Base-by-base conservation (phyloP, 2,113 vertebrate species). In the Antechinus flavipes region DNA sequence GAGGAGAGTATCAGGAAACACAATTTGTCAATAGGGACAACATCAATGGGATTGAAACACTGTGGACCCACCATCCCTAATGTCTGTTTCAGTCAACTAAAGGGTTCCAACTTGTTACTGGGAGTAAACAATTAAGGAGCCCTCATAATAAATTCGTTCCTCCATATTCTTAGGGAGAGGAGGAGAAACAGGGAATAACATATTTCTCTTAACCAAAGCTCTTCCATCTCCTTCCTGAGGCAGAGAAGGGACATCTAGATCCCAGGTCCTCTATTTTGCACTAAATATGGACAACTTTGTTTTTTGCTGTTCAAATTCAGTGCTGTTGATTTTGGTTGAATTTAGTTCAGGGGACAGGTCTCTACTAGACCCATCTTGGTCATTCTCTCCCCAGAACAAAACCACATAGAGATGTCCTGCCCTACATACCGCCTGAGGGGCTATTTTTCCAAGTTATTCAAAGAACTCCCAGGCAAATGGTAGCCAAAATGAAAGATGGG, bases 31-130 rank as follows among this genome's bases (percentile, higher is more conserved):
- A 0, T 91, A 95, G 52, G 52, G 95, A 91, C 93, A 91, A 12
- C 27, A 25, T 50, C 89, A 61, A 96, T 97, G 95, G 91, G 93
- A 94, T 95, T 61, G 94, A 95, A 97, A 54, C 25, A 19, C 5
- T 90, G 49, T 90, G 49, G 9, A 16, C 5, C 89, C 89, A 49
- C 46, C 25, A 49, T 27, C 49, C 24, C 14, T 25, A 90, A 90
- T 16, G 27, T 50, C 47, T 90, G 25, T 26, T 52, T 52, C 46
- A 30, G 12, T 50, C 27, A 52, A 25, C 25, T 90, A 19, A 8
- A 50, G 27, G 47, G 23, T 90, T 50, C 90, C 61, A 68, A 90
- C 90, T 26, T 47, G 10, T 68, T 35, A 68, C 30, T 68, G 10
- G 23, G 47, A 26, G 26, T 14, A 16, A 50, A 90, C 1, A 50